Conservation (phyloP, 2,888 invertebrate genomes). For the Diaphora mendica region DNA sequence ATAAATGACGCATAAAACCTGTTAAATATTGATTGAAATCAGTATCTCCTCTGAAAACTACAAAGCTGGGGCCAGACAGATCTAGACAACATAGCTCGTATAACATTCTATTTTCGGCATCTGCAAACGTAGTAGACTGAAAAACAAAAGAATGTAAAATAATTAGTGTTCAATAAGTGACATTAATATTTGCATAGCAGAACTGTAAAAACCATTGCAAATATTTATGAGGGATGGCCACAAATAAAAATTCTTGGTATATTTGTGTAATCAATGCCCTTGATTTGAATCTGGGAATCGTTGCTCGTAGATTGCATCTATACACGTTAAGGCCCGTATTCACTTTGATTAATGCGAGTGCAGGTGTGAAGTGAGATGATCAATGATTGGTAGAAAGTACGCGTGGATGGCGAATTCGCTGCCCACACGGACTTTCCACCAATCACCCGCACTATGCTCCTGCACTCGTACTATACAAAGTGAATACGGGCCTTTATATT, state of each 20-base stretch:
- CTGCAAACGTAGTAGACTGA: not conserved
- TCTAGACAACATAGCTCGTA: not conserved
- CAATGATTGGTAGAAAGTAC: no score
- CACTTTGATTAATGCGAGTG: no score
- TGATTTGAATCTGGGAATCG: not conserved
- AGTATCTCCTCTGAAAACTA: not conserved
- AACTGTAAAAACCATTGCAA: not conserved
- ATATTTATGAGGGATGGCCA: not conserved
- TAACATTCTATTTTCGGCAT: not conserved
- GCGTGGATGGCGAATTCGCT: no score
- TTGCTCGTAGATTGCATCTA: not conserved
- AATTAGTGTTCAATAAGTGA: constrained; percentile 1
- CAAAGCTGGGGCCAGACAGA: not conserved
- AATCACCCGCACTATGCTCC: no score
- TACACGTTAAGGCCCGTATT: no score
- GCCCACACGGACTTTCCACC: no score
- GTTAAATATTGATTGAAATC: not conserved
- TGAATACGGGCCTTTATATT: not conserved
- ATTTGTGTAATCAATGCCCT: not conserved
- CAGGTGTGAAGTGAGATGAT: no score
- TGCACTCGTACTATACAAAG: no score
- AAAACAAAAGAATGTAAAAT: not conserved
- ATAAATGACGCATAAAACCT: not conserved
- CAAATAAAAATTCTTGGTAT: not conserved
- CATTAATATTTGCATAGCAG: not conserved